phyloP scores from a whole-genome alignment of 1,140 invertebrate genomes.

The Neodiprion fabricii region DNA sequence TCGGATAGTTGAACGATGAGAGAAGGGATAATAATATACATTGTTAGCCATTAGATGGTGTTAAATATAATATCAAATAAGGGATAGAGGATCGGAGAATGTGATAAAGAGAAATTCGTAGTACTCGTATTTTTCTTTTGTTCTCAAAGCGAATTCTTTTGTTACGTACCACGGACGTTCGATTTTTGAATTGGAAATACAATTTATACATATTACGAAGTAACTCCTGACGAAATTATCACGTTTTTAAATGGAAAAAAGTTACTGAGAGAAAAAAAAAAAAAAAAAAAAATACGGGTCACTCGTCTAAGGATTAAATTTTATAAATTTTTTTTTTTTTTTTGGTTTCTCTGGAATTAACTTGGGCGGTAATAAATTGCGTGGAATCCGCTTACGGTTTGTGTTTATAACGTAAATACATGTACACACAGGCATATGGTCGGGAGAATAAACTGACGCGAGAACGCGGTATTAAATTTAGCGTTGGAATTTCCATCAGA shows the following conservation, averaged over 20 bases:
- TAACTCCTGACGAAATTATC: background rate
- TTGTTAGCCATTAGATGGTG: background rate
- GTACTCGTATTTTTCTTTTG: background rate
- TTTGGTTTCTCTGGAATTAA: no score
- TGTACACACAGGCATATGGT: no score
- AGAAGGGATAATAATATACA: background rate
- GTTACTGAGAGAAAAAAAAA: no score
- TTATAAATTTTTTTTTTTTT: no score
- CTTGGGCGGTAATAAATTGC: no score
- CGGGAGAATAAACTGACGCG: background rate
- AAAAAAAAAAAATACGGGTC: no score
- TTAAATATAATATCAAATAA: background rate
- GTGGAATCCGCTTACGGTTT: no score
- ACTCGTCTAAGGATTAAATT: no score
- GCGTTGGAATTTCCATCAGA: background rate
- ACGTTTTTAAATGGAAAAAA: background rate
- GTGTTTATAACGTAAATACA: no score
- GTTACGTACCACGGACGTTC: no score
- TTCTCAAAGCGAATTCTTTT: background rate
- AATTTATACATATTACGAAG: background rate
- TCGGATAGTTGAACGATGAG: background rate
- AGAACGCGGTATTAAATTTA: background rate
- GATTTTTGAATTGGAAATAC: background rate
- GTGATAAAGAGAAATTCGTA: conserved; percentile 1
- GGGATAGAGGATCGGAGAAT: background rate